Conservation (phyloP, 1,140 invertebrate genomes). For the Tribolium castaneum region DNA sequence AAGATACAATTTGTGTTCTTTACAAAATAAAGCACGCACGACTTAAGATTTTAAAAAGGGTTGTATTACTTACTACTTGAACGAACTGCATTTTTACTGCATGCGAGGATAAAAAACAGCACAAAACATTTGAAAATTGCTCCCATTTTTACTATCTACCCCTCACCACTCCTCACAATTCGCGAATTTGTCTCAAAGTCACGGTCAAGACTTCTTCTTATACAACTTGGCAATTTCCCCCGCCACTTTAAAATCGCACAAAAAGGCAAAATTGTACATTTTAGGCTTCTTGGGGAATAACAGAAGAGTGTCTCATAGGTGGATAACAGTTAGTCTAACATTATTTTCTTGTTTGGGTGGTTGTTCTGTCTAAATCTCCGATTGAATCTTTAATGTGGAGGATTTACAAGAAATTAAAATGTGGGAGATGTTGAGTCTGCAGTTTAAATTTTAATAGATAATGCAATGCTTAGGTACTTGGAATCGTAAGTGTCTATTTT, state of each 20-base stretch:
- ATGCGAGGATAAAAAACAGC: neutral
- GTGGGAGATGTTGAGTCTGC: neutral
- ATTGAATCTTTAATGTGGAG: neutral
- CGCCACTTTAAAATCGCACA: conserved; percentile 14
- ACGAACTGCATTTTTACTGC: neutral
- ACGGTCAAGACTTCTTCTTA: conserved; percentile 32
- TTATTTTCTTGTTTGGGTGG: neutral
- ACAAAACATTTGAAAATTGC: neutral
- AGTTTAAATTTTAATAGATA: neutral
- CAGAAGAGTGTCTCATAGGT: neutral
- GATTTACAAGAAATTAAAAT: neutral
- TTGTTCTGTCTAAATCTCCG: neutral
- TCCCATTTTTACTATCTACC: neutral
- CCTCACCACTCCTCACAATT: neutral
- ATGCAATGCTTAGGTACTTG: neutral
- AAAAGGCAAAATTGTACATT: conserved; percentile 29
- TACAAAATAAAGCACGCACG: too few relatives aligned
- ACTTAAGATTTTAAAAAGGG: too few relatives aligned
- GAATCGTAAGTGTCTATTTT: neutral
- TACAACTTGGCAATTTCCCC: conserved; percentile 15
- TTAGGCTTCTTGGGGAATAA: neutral
- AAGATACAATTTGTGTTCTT: too few relatives aligned
- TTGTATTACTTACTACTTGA: neutral
- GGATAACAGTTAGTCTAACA: conserved; percentile 9
- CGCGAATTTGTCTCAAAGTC: conserved; percentile 32